These are phyloP conservation scores for Seriola rivoliana DNA, from an alignment of 2,113 vertebrate genomes.

Conservation along the genomic window DNA sequence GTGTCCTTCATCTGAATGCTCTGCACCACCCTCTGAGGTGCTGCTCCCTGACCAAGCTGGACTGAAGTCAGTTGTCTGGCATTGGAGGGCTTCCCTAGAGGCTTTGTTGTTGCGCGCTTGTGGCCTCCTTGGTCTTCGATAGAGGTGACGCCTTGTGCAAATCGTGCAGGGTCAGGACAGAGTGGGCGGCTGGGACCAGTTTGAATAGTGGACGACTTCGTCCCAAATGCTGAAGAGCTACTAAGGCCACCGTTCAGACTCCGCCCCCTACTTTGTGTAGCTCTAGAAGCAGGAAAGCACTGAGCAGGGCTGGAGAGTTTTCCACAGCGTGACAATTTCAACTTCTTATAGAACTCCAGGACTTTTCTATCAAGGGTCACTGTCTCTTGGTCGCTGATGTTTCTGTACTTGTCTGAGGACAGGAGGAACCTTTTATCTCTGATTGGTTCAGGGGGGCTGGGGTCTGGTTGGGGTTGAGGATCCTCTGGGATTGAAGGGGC, in stretches of 20 bases:
- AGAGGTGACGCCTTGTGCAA: neutral
- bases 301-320: neutral
- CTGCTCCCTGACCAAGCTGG: neutral
- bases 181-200: no score
- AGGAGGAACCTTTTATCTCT: neutral
- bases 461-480: neutral
- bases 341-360: constrained; percentile 5
- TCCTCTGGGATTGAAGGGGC: neutral
- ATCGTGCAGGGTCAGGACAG: neutral
- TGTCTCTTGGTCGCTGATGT: neutral
- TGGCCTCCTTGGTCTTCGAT: neutral
- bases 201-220: neutral
- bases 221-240: neutral
- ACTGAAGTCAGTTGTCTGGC: neutral
- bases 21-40: constrained; percentile 33
- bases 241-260: neutral
- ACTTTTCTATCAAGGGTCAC: neutral
- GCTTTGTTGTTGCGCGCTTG: neutral
- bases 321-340: neutral
- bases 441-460: neutral
- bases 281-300: neutral
- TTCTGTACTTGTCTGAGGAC: neutral
- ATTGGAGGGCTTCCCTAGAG: no score
- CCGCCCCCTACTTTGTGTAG: neutral
- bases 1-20: constrained; percentile 1